A percentile compares a stretch with the other conserved stretches of the same genome.
Conservation (phyloP, 1,140 invertebrate species). For the Procambarus clarkii region DNA sequence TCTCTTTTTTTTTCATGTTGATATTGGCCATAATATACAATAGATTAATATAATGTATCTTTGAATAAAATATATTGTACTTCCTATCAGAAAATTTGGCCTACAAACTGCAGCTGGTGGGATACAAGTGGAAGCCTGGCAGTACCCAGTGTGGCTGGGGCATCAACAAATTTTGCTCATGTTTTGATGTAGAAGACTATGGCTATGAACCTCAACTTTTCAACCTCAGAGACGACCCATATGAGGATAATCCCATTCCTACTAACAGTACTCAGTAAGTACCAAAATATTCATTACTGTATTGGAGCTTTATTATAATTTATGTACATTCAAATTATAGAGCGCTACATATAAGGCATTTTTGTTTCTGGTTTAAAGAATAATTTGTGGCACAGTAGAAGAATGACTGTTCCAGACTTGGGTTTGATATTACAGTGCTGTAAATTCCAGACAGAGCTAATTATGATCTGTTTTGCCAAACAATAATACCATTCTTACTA, state of each 20-base stretch:
- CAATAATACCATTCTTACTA: no score
- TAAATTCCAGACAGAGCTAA: no score
- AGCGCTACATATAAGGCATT: no score
- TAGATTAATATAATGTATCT: not conserved
- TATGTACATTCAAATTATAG: no score
- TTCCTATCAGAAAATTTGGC: not conserved
- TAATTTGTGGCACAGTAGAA: no score
- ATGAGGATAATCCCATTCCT: slow-evolving; percentile 35
- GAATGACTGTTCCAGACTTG: no score
- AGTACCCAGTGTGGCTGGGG: slow-evolving; percentile 17
- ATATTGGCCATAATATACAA: not conserved
- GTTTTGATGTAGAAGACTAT: slow-evolving; percentile 21
- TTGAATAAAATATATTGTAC: not conserved
- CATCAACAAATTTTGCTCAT: not conserved
- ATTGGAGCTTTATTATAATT: no score
- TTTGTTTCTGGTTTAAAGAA: no score
- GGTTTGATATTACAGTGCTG: no score
- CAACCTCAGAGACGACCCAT: slow-evolving; percentile 13
- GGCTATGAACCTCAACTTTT: not conserved
- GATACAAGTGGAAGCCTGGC: slow-evolving; percentile 37
- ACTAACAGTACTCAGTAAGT: not conserved
- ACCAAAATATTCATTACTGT: not conserved
- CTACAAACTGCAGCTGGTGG: slow-evolving; percentile 43
- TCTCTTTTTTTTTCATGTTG: not conserved
- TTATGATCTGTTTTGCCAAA: no score